Evolutionary conservation across 2,888 invertebrate genomes (phyloP).

Genomic region (Stenodema calcarata): DNA sequence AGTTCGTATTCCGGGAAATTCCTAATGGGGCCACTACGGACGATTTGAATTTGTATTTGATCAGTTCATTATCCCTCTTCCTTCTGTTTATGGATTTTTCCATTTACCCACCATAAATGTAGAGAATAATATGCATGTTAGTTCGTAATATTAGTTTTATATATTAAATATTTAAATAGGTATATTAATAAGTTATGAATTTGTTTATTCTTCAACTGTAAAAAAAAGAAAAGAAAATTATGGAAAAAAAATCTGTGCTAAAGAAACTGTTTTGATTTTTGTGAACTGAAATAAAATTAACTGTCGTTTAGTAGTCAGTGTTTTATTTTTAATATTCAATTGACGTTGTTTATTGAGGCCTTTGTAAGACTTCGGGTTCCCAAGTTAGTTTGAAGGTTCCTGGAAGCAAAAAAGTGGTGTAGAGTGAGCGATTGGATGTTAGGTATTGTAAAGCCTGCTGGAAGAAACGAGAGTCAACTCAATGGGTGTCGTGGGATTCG

Average conservation of each 20-base stretch:
- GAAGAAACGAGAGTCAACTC: no score
- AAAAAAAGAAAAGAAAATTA: constrained; percentile 25
- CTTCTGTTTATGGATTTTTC: not conserved
- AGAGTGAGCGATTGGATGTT: no score
- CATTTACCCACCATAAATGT: constrained; percentile 36
- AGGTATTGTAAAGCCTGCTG: no score
- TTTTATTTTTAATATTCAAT: constrained; percentile 24
- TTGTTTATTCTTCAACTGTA: constrained; percentile 35
- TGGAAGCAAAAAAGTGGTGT: not conserved
- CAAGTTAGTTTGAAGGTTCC: not conserved
- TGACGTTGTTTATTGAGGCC: not conserved
- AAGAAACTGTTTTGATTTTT: constrained; percentile 40
- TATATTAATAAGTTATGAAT: constrained; percentile 39
- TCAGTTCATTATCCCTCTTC: not conserved
- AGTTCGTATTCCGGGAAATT: not conserved
- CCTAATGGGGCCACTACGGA: constrained; percentile 37
- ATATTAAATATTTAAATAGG: constrained; percentile 35
- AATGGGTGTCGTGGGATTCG: no score
- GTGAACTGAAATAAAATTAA: constrained; percentile 48
- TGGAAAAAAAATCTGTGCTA: constrained; percentile 8
- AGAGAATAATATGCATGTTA: constrained; percentile 44
- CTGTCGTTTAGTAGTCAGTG: constrained; percentile 38
- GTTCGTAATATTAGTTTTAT: constrained; percentile 44
- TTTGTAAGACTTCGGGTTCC: not conserved
- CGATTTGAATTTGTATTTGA: not conserved